Evolutionary conservation across 92 coral and sea anemone species (phyloP).

Genomic region (Zoanthus sansibaricus): DNA sequence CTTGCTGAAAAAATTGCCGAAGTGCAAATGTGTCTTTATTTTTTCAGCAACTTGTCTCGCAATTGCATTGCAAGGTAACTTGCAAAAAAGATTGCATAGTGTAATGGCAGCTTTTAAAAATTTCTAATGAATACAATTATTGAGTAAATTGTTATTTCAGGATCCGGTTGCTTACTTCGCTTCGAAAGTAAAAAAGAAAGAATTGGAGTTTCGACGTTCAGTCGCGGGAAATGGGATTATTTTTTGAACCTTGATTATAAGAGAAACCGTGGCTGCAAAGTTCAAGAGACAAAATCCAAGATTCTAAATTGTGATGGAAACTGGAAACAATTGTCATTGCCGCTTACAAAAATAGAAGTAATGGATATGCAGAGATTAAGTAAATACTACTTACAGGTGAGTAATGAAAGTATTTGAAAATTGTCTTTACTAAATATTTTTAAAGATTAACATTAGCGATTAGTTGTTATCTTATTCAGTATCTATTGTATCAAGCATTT

Average conservation of each 20-base stretch:
- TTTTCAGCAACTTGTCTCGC: too few species aligned
- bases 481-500: too few species aligned
- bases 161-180: background rate
- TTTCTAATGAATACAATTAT: background rate
- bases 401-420: background rate
- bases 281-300: background rate
- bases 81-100: too few species aligned
- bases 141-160: background rate
- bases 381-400: constrained; percentile 6
- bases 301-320: background rate
- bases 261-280: background rate
- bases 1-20: too few species aligned
- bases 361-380: too few species aligned
- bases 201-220: background rate
- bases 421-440: background rate
- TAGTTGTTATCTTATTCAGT: background rate
- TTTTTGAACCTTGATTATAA: background rate
- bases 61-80: too few species aligned
- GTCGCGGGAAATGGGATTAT: background rate
- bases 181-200: background rate
- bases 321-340: background rate
- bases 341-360: background rate
- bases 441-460: background rate
- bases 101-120: too few species aligned
- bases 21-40: too few species aligned